Percentiles rank a stretch among this genome's conserved stretches.
Conservation (phyloP, 2,113 vertebrate species). For the Lonchura striata region DNA sequence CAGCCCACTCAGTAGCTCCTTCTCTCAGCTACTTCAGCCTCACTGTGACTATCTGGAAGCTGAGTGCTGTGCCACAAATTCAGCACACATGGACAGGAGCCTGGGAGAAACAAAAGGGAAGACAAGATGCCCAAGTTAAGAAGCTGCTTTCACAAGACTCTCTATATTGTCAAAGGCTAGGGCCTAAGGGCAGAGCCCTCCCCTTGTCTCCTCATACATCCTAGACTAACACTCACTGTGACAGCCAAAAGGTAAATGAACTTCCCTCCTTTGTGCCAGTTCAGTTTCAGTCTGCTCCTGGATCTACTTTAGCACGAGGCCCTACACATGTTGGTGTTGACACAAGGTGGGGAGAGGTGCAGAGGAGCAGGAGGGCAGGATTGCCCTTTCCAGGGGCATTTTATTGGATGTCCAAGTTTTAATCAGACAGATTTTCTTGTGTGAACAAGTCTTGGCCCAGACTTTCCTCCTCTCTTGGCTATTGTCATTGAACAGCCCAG, state of each 20-base stretch:
- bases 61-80: not conserved
- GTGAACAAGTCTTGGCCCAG: not conserved
- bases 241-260: not conserved
- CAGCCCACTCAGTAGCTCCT: not conserved
- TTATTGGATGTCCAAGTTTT: not conserved
- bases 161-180: not conserved
- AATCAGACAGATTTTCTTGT: not conserved
- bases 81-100: not conserved
- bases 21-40: not conserved
- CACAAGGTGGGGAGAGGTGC: not conserved
- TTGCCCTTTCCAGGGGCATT: not conserved
- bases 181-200: not conserved
- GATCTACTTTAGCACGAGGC: not conserved
- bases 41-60: not conserved
- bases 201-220: not conserved
- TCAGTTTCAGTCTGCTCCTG: not conserved
- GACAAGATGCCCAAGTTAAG: not conserved
- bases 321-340: not conserved
- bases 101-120: not conserved
- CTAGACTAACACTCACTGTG: not conserved
- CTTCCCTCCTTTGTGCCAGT: not conserved
- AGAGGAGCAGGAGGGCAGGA: not conserved
- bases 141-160: not conserved
- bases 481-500: not conserved
- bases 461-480: not conserved